phyloP scores from a whole-genome alignment of 2,797 vertebrate genomes.

The Cercopithecus petaurista region DNA sequence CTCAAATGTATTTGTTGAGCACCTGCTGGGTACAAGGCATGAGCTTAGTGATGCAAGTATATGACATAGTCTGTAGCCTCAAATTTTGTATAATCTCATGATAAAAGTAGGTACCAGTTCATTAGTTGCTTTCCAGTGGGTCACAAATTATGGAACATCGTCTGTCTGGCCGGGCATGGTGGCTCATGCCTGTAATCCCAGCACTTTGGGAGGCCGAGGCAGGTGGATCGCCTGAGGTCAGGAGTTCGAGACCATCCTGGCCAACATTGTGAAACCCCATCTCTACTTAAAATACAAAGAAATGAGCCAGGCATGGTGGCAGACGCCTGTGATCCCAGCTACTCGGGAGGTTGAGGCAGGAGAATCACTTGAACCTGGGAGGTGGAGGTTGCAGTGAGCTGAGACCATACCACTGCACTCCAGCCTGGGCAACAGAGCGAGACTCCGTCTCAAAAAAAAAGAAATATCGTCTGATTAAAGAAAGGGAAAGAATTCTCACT shows the following conservation, averaged over 20 bases:
- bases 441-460: background rate
- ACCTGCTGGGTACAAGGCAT: background rate
- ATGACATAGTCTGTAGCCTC: background rate
- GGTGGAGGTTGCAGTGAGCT: background rate
- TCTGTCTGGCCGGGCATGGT: background rate
- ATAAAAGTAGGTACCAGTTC: background rate
- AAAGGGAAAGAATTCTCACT: background rate
- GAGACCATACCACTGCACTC: background rate
- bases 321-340: background rate
- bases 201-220: background rate
- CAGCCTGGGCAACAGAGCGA: background rate
- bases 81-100: background rate
- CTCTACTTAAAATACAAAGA: background rate
- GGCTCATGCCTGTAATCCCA: background rate
- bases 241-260: background rate
- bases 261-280: background rate
- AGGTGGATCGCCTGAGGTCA: background rate
- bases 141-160: background rate
- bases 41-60: background rate
- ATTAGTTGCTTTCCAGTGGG: background rate
- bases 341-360: background rate
- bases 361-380: background rate
- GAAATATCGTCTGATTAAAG: background rate
- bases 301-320: background rate
- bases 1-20: conserved; percentile 16